Conservation (phyloP, 92 coral and sea anemone genomes). For the Porites cylindrica region DNA sequence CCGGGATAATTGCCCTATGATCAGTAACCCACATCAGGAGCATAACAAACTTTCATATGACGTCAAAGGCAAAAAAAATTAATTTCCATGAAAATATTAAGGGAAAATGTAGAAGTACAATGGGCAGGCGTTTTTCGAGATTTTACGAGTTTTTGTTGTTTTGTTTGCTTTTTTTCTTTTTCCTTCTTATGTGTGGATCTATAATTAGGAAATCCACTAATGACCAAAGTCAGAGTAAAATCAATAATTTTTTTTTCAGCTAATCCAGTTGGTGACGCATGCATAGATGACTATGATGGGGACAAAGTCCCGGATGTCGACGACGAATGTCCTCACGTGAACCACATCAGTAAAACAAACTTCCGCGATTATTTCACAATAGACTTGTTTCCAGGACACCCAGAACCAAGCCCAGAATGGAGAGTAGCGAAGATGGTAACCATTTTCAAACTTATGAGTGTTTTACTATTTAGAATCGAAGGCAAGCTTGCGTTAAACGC, state of each 20-base stretch:
- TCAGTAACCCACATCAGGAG: constrained; percentile 79
- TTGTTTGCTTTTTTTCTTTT: too few relatives aligned
- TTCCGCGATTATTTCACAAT: constrained; percentile 85
- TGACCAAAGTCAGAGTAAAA: neutral
- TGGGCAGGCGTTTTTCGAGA: neutral
- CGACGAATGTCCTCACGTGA: constrained; percentile 88
- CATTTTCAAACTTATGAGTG: neutral
- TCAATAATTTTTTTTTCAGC: constrained; percentile 46
- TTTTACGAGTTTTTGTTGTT: neutral
- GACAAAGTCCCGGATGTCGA: constrained; percentile 86
- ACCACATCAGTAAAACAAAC: constrained; percentile 86
- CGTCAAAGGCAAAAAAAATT: constrained; percentile 71
- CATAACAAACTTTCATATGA: constrained; percentile 82
- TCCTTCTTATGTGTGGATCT: too few relatives aligned
- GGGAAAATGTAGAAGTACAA: neutral
- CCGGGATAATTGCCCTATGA: constrained; percentile 75
- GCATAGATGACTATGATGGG: constrained; percentile 91
- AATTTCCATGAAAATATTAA: neutral
- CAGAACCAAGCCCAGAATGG: constrained; percentile 84
- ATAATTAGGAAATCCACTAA: too few relatives aligned
- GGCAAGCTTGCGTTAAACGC: too few relatives aligned
- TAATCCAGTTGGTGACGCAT: constrained; percentile 88
- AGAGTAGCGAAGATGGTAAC: constrained; percentile 85
- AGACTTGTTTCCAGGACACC: constrained; percentile 80
- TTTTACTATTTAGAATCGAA: too few relatives aligned